Evolutionary conservation across 2,888 invertebrate species (phyloP), one percentile per base, ranked within the genome.

Genomic region (Stenolophus ochropezus): DNA sequence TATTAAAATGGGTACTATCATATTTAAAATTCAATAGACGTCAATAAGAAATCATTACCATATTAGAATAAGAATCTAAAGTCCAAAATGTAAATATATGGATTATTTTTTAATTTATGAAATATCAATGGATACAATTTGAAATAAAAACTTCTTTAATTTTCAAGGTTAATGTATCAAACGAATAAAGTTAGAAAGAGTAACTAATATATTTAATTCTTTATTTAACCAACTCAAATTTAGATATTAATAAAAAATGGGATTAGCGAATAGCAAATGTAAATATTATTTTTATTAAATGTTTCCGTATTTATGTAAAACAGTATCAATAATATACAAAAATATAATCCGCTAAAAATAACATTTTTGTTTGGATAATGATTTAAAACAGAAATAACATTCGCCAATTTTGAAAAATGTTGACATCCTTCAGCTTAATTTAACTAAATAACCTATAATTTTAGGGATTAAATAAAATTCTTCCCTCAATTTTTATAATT

Each of bases 341-440:
- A 61, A 61, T 61, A 61, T 61, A 61, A 61, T 61, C 61, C 61
- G 61, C 25, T 61, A 61, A 61, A 58, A 61, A 23, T 61, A 61
- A 61, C 61, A 61, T 61, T 61, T 25, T n/a, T 61, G 61, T 61
- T 61, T 61, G 23, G 61, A 25, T 25, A 61, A 61, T n/a, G 25
- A n/a, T 25, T 61, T 61, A 3, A 61, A 61, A 21, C 23, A 23
- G 61, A 23, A 8, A n/a, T 23, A 61, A 61, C 14, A 4, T n/a
- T 25, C 25, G 23, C 23, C 14, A 61, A 61, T 61, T 61, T 61
- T 23, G 11, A 20, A 21, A 11, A 20, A 56, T 21, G 20, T 8
- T 8, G 20, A 56, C 56, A 56, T 20, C 20, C 21, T 56, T 21
- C 21, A 21, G 8, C 11, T 20, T 8, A 11, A 56, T 21, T 56